A percentile compares a stretch with the other conserved stretches of the same genome.
phyloP scores from a whole-genome alignment of 2,797 vertebrate genomes.

The Kryptopterus vitreolus region DNA sequence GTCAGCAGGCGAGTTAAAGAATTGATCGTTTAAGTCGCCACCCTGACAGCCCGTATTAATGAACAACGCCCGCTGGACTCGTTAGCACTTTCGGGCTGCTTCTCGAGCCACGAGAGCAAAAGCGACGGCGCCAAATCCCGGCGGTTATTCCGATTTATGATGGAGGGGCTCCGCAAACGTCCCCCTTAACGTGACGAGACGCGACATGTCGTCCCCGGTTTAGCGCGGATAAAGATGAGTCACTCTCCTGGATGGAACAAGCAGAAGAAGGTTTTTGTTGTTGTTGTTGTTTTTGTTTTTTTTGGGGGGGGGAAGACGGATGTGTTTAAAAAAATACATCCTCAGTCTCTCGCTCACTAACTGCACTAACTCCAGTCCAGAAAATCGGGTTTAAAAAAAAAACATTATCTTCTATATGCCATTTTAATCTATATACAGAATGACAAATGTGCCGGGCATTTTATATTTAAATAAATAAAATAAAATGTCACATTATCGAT shows the following conservation, averaged over 20 bases:
- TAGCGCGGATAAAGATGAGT: conserved; percentile 14
- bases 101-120: background rate
- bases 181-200: conserved; percentile 24
- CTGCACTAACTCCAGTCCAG: background rate
- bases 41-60: conserved; percentile 29
- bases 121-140: background rate
- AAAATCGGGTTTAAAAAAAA: background rate
- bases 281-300: no score
- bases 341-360: background rate
- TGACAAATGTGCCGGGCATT: background rate
- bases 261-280: no score
- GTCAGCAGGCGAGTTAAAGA: conserved; percentile 20
- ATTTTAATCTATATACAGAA: background rate
- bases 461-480: background rate
- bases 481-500: background rate
- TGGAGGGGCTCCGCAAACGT: background rate
- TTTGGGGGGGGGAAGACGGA: background rate
- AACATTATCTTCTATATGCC: background rate
- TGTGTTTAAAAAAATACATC: conserved; percentile 6
- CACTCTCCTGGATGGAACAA: background rate
- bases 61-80: conserved; percentile 11
- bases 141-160: conserved; percentile 21
- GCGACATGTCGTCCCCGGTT: conserved; percentile 22
- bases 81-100: conserved; percentile 23
- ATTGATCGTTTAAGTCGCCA: conserved; percentile 32